A percentile compares a stretch with the other conserved stretches of the same genome.
Conservation (phyloP, 2,888 invertebrate genomes). For the Clepsis dumicolana region DNA sequence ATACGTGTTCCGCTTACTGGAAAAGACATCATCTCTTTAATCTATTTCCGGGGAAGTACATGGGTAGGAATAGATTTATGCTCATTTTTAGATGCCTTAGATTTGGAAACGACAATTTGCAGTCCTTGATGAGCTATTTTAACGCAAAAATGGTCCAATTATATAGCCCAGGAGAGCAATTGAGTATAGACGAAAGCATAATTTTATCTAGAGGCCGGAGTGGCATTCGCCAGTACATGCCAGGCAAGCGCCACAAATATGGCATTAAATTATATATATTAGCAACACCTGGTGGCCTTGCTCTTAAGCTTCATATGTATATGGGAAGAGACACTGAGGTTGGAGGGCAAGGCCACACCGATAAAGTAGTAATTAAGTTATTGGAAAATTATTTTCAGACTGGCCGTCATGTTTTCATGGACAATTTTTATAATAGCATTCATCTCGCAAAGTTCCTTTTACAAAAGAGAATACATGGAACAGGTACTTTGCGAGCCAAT, state of each 20-base stretch:
- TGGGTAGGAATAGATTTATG: constrained; percentile 53
- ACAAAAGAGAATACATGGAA: too few relatives aligned
- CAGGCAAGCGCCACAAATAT: too few relatives aligned
- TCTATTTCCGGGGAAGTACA: not conserved
- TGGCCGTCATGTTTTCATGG: not conserved
- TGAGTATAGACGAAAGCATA: constrained; percentile 58
- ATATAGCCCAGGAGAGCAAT: constrained; percentile 54
- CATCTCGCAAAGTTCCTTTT: too few relatives aligned
- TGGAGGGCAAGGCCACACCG: too few relatives aligned
- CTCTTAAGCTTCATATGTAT: too few relatives aligned
- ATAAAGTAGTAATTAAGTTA: not conserved
- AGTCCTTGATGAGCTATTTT: constrained; percentile 59
- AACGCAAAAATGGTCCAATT: constrained; percentile 55
- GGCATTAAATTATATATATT: too few relatives aligned
- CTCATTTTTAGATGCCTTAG: constrained; percentile 59
- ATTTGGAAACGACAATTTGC: constrained; percentile 57
- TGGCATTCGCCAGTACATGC: constrained; percentile 56
- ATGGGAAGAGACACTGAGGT: too few relatives aligned
- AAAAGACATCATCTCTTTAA: constrained; percentile 58
- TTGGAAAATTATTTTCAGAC: not conserved
- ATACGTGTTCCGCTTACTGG: constrained; percentile 61
- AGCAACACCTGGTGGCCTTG: too few relatives aligned
- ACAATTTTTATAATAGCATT: constrained; percentile 2
- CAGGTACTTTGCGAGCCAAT: too few relatives aligned
- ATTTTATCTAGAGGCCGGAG: constrained; percentile 59